A percentile compares a stretch with the other conserved stretches of the same genome.
Evolutionary conservation across 92 coral and sea anemone genomes (phyloP).

Genomic region (Zoanthus sansibaricus): DNA sequence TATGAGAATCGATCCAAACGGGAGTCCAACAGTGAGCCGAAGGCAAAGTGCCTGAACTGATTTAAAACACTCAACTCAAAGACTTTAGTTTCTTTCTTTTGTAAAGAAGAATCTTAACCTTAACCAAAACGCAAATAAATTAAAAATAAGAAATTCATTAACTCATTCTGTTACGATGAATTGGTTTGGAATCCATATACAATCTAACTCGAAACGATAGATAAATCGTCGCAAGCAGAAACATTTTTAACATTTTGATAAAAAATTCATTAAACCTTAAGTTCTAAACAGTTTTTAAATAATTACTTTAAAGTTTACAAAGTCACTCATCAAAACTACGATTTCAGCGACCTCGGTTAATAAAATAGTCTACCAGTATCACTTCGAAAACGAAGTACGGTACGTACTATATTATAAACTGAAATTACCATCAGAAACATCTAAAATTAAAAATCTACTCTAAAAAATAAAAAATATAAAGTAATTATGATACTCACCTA

Average conservation of each 20-base stretch:
- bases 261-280: background rate
- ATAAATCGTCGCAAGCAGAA: background rate
- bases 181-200: background rate
- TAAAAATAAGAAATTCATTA: background rate
- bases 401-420: background rate
- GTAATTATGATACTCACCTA: background rate
- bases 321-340: background rate
- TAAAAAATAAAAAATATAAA: background rate
- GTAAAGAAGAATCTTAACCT: background rate
- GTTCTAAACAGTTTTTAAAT: background rate
- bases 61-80: background rate
- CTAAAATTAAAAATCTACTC: background rate
- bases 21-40: background rate
- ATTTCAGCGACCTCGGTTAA: background rate
- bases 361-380: background rate
- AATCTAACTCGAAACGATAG: background rate
- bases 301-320: background rate
- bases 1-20: slow-evolving; percentile 23
- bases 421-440: background rate
- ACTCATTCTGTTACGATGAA: background rate
- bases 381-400: background rate
- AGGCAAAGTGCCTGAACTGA: background rate
- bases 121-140: background rate
- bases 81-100: background rate
- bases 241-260: background rate